Base-by-base conservation (phyloP, 2,888 invertebrate species). In the Emmelina monodactyla region DNA sequence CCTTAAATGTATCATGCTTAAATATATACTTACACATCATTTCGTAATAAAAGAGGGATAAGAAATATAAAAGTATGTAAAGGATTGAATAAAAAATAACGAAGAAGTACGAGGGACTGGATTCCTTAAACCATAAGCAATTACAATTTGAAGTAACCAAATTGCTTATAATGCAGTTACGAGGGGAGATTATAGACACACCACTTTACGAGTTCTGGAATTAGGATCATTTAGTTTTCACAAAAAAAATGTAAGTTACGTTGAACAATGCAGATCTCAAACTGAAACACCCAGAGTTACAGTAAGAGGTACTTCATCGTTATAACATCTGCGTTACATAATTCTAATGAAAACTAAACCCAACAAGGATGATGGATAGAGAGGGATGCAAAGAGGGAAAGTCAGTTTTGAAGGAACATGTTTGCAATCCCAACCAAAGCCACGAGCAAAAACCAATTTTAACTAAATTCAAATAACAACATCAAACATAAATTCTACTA, bases 61-160 rank as follows among this genome's bases (percentile, higher is more conserved):
- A 7, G 3, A n/a, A 25, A 25, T 25, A 10, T 7, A 25, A 30
- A 35, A 28, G 34, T 28, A 31, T 13, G 16, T 9, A 31, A 9
- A 31, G 16, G 46, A 37, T 39, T 42, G 39, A 43, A 57, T 53
- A 51, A 51, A 48, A 67, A 52, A 56, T 61, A 58, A 54, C 67
- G 72, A 75, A 75, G 75, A 73, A 72, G 58, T 67, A 69, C 69
- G 69, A 71, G 66, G 70, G 56, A 71, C 73, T 78, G 75, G 76
- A 72, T 73, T 73, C 76, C 78, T 75, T 70, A 70, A 75, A 78
- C 76, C 78, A 78, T 73, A 78, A 73, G 78, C 70, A 61, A 67
- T 78, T 78, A 78, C 78, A 75, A 71, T 78, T 70, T 75, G 75
- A 78, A 79, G 78, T 78, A 68, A 78, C 80, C 79, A 79, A 76